Percentiles rank a stretch among this genome's conserved stretches.
These are phyloP conservation scores for Pseudorhombus dupliciocellatus DNA, from an alignment of 2,113 vertebrate species.

Conservation along the genomic window DNA sequence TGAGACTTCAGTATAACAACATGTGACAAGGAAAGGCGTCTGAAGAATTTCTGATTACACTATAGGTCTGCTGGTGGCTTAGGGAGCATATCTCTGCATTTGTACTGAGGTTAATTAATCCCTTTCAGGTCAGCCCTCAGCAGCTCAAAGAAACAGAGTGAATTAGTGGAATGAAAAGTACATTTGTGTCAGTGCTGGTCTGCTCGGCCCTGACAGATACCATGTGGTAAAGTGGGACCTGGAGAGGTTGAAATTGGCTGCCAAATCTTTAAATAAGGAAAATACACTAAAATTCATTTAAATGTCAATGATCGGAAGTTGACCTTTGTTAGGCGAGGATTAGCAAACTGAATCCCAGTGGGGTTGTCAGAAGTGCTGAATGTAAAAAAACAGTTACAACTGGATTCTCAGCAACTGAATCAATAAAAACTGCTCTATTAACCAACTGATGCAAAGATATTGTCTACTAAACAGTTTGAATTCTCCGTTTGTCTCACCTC, in stretches of 20 bases:
- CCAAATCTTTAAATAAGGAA: not conserved
- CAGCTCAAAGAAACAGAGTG: slow-evolving; percentile 7
- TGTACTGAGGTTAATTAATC: slow-evolving; percentile 62
- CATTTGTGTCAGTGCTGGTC: slow-evolving; percentile 2
- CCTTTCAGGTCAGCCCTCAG: slow-evolving; percentile 39
- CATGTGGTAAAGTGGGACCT: slow-evolving; percentile 18
- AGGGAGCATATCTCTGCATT: slow-evolving; percentile 33
- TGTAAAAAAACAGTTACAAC: not conserved
- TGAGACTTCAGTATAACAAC: not conserved
- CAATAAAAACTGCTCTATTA: too few relatives aligned
- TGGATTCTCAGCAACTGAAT: too few relatives aligned
- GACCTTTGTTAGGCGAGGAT: not conserved
- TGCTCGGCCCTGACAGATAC: slow-evolving; percentile 1
- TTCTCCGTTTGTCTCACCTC: slow-evolving; percentile 83
- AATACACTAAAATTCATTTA: not conserved
- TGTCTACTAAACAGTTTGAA: too few relatives aligned
- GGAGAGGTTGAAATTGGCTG: slow-evolving; percentile 14
- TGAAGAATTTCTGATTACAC: not conserved
- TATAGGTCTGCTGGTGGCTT: slow-evolving; percentile 1
- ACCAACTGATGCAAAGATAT: not conserved
- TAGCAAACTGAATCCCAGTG: not conserved
- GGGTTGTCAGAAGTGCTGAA: not conserved
- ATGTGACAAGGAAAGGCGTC: not conserved
- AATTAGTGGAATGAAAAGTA: slow-evolving; percentile 22
- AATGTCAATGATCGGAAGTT: not conserved